A percentile compares a stretch with the other conserved stretches of the same genome.
phyloP scores from a whole-genome alignment of 2,888 invertebrate species.

The Xestoiulus laeticollis region DNA sequence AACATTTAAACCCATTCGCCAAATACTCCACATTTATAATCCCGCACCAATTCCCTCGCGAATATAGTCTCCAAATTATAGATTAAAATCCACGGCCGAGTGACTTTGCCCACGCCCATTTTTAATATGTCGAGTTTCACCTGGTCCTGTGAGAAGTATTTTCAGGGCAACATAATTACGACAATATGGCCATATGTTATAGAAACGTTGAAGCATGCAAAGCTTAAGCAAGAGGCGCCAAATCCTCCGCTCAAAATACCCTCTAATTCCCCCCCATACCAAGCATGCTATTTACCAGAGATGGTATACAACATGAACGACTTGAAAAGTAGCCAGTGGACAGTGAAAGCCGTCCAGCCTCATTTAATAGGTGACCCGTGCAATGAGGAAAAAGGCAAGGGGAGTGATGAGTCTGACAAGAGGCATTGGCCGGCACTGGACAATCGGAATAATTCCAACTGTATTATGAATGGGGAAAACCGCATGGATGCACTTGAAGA shows the following conservation, averaged over 20 bases:
- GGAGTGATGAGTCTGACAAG: not conserved
- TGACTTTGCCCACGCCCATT: not conserved
- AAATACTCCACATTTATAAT: no score
- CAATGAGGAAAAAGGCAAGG: not conserved
- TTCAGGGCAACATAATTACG: not conserved
- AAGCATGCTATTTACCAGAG: not conserved
- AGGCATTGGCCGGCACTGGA: not conserved
- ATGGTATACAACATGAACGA: not conserved
- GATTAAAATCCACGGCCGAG: not conserved
- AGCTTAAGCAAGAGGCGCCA: not conserved
- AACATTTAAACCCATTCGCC: not conserved
- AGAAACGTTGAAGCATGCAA: not conserved
- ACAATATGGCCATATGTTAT: no score
- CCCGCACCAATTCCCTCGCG: not conserved
- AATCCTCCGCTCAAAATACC: not conserved
- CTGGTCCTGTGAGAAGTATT: not conserved
- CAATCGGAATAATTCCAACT: not conserved
- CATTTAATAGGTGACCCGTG: not conserved
- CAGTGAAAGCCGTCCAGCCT: not conserved
- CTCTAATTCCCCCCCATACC: not conserved
- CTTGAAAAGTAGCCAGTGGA: not conserved
- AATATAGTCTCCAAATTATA: not conserved
- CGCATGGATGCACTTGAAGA: conserved; percentile 10
- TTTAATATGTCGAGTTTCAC: conserved; percentile 8
- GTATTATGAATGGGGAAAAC: not conserved